These are phyloP conservation scores for Hypotaenidia philippensis DNA, from an alignment of 2,797 vertebrate genomes.

Conservation along the genomic window DNA sequence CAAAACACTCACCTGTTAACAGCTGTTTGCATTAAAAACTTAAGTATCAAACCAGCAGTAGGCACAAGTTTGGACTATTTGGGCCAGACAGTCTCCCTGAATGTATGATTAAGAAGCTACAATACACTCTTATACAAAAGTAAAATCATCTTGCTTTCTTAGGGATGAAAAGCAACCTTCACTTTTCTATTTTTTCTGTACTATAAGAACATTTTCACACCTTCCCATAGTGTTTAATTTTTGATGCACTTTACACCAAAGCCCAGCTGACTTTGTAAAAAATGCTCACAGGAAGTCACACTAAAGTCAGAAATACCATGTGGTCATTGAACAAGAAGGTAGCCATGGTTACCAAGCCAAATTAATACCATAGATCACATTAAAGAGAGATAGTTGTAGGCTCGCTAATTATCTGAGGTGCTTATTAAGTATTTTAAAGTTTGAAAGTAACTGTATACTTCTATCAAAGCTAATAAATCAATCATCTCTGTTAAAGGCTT, in stretches of 20 bases:
- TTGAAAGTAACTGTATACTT: constrained; percentile 45
- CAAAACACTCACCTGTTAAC: neutral
- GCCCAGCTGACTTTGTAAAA: constrained; percentile 50
- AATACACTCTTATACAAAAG: neutral
- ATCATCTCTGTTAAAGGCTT: constrained; percentile 49
- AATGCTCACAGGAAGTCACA: constrained; percentile 42
- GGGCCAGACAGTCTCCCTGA: neutral
- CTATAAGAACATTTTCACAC: constrained; percentile 19
- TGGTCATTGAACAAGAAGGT: constrained; percentile 16
- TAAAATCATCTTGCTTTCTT: neutral
- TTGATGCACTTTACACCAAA: constrained; percentile 40
- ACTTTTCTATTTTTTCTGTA: neutral
- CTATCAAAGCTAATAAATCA: constrained; percentile 55
- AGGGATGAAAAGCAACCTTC: neutral
- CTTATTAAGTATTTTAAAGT: constrained; percentile 59
- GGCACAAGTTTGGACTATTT: neutral
- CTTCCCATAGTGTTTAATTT: constrained; percentile 37
- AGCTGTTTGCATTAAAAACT: neutral
- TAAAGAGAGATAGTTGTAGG: constrained; percentile 36
- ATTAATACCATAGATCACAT: constrained; percentile 43
- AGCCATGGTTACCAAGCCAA: constrained; percentile 28
- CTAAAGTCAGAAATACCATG: constrained; percentile 60
- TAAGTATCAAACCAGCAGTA: neutral
- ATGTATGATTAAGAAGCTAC: neutral
- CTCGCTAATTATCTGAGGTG: constrained; percentile 46